Conservation (phyloP, 2,888 invertebrate species). For the Brachylomia viminalis region DNA sequence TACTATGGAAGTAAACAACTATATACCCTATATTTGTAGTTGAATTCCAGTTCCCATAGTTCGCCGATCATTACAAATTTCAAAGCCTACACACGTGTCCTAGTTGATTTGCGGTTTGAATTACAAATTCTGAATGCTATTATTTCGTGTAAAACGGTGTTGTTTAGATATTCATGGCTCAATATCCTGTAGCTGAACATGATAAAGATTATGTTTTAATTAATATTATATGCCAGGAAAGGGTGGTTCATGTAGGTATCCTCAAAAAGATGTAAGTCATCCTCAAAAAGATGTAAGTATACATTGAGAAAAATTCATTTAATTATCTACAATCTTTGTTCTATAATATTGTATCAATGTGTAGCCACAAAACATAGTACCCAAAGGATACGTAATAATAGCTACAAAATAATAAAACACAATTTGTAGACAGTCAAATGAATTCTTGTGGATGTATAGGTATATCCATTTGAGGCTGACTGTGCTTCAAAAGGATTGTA, state of each 20-base stretch:
- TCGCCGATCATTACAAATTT: not conserved
- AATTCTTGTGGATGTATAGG: not conserved
- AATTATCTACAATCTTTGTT: not conserved
- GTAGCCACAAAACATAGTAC: not conserved
- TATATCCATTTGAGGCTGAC: not conserved
- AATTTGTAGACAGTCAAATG: not conserved
- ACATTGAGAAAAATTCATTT: not conserved
- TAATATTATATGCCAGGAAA: conserved; percentile 4
- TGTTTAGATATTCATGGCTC: conserved; percentile 28
- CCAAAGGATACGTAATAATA: not conserved
- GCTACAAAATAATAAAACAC: not conserved
- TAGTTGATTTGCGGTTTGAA: conserved; percentile 6
- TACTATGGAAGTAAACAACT: not conserved
- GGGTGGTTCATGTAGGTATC: not conserved
- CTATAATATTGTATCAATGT: not conserved
- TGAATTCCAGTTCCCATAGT: not conserved
- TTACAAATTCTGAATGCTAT: conserved; percentile 20
- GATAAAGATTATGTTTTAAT: conserved; percentile 32
- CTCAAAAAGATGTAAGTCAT: not conserved
- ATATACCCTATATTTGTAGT: not conserved
- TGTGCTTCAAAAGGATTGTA: conserved; percentile 10
- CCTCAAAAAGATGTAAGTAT: not conserved
- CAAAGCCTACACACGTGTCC: conserved; percentile 2
- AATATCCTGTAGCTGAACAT: conserved; percentile 22
- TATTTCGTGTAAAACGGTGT: not conserved